phyloP scores from a whole-genome alignment of 2,888 invertebrate genomes.

The Lydus trimaculatus region DNA sequence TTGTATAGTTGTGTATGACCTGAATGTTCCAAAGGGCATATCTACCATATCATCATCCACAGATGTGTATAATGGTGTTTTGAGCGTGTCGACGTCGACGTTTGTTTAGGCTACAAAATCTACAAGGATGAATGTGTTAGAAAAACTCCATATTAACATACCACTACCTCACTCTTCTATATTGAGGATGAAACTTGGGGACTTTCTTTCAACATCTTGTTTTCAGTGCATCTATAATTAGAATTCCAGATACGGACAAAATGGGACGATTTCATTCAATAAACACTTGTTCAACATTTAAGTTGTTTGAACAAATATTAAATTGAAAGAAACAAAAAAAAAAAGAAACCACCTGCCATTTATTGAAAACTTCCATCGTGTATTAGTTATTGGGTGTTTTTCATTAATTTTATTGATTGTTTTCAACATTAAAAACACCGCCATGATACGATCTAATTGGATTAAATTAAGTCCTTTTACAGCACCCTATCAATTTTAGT shows the following conservation, averaged over 20 bases:
- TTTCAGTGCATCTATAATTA: slow-evolving; percentile 24
- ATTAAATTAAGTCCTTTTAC: not conserved
- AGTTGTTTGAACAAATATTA: slow-evolving; percentile 2
- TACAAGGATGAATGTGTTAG: slow-evolving; percentile 36
- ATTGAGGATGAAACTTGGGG: slow-evolving; percentile 4
- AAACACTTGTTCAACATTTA: slow-evolving; percentile 17
- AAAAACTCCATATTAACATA: slow-evolving; percentile 21
- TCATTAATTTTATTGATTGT: slow-evolving; percentile 4
- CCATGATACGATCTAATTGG: not conserved
- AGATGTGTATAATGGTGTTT: slow-evolving; percentile 43
- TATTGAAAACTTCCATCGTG: not conserved
- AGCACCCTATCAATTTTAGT: not conserved
- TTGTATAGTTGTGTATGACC: not conserved
- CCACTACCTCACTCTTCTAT: slow-evolving; percentile 18
- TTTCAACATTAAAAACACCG: slow-evolving; percentile 1
- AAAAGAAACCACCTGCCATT: not conserved
- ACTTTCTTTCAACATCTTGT: slow-evolving; percentile 16
- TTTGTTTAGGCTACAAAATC: slow-evolving; percentile 45
- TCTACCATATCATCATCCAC: slow-evolving; percentile 35
- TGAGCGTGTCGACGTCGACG: slow-evolving; percentile 39
- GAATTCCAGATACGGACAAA: slow-evolving; percentile 25
- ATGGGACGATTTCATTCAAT: slow-evolving; percentile 19
- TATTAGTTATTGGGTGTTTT: not conserved
- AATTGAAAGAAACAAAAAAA: not conserved
- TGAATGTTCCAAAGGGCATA: slow-evolving; percentile 34